A percentile compares a stretch with the other conserved stretches of the same genome.
Conservation (phyloP, 2,797 vertebrate species). For the Crypturellus tataupa region DNA sequence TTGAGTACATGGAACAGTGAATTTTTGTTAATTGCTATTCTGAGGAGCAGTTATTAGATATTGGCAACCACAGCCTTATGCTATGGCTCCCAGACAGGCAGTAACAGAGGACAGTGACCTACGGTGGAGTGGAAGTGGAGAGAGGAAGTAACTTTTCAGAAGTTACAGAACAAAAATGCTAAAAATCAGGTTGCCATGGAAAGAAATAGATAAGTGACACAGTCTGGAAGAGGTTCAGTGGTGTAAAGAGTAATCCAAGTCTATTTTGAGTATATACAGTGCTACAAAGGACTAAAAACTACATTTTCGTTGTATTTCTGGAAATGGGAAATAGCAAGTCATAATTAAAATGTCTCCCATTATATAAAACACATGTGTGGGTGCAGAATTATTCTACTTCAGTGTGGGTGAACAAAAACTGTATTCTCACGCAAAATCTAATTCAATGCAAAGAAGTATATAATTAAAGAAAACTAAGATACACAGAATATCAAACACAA, state of each 20-base stretch:
- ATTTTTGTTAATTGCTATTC: background rate
- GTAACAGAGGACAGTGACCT: background rate
- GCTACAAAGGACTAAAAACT: background rate
- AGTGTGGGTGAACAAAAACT: background rate
- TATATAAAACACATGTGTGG: background rate
- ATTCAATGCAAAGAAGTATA: background rate
- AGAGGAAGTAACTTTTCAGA: background rate
- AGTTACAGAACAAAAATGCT: background rate
- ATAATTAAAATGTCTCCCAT: slow-evolving; percentile 22
- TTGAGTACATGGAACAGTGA: background rate
- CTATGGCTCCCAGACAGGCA: background rate
- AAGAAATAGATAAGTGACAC: background rate
- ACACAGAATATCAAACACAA: background rate
- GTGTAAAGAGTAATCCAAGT: background rate
- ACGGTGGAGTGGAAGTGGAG: background rate
- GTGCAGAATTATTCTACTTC: background rate
- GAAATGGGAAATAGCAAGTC: background rate
- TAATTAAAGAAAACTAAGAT: slow-evolving; percentile 22
- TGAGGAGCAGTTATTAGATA: background rate
- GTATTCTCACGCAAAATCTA: background rate
- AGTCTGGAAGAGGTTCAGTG: background rate
- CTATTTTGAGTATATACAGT: background rate
- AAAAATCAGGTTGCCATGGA: background rate
- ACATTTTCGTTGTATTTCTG: background rate
- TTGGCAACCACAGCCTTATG: background rate